These are phyloP conservation scores for Agapostemon virescens DNA, from an alignment of 2,888 invertebrate species.

Conservation along the genomic window DNA sequence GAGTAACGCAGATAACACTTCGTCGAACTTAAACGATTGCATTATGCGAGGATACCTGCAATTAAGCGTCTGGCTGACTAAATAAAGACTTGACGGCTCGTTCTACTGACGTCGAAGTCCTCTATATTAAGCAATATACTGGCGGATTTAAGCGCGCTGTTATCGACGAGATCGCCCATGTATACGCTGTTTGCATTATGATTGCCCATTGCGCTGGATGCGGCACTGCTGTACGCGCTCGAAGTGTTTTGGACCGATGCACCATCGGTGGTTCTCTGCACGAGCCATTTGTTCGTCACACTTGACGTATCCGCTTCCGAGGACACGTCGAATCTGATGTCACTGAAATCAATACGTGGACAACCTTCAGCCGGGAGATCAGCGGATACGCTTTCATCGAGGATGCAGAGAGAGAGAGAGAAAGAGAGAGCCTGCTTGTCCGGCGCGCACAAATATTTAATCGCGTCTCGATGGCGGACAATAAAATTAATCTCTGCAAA, in stretches of 20 bases:
- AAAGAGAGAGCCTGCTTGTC: neutral
- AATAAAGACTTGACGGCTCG: constrained; percentile 79
- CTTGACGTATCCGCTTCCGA: constrained; percentile 75
- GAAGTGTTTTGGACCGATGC: constrained; percentile 79
- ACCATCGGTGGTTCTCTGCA: constrained; percentile 74
- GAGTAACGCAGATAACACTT: neutral
- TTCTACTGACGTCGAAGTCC: constrained; percentile 78
- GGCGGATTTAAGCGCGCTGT: constrained; percentile 75
- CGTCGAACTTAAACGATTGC: neutral
- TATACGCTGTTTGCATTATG: constrained; percentile 76
- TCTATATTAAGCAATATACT: constrained; percentile 78
- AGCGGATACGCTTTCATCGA: neutral
- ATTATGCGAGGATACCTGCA: neutral
- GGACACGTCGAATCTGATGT: constrained; percentile 75
- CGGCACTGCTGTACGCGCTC: constrained; percentile 78
- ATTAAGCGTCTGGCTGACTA: constrained; percentile 46
- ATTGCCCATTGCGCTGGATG: constrained; percentile 79
- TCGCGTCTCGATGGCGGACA: neutral
- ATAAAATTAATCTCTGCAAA: neutral
- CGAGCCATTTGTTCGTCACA: constrained; percentile 76
- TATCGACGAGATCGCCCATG: constrained; percentile 73
- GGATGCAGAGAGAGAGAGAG: too few species aligned
- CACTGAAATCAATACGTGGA: constrained; percentile 63
- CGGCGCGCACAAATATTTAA: neutral
- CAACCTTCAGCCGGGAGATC: neutral